These are phyloP conservation scores for Stichodactyla helianthus DNA, from an alignment of 64 coral and sea anemone species.

Conservation along the genomic window DNA sequence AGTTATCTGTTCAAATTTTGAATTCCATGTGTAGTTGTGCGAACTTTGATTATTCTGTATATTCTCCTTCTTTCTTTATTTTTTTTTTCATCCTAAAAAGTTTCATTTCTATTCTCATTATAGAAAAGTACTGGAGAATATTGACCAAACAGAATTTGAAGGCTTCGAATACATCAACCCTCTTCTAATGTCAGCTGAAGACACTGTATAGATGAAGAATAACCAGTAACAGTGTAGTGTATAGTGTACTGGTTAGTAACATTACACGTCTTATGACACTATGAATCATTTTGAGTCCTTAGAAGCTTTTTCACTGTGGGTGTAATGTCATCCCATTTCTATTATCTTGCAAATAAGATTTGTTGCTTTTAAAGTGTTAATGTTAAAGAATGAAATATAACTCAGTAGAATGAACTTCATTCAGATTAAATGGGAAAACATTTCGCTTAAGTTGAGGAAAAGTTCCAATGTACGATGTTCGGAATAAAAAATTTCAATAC, in stretches of 20 bases:
- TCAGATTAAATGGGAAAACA: neutral
- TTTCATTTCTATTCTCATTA: neutral
- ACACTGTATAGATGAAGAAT: conserved; percentile 52
- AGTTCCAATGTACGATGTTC: neutral
- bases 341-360: no score
- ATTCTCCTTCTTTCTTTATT: neutral
- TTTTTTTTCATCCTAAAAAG: neutral
- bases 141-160: conserved; percentile 98
- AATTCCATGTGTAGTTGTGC: no score
- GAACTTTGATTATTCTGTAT: neutral
- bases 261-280: neutral
- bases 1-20: no score
- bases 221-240: neutral
- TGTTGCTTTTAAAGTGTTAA: no score
- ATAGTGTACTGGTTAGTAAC: conserved; percentile 1
- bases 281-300: no score
- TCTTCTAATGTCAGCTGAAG: conserved; percentile 93
- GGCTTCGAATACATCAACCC: conserved; percentile 99
- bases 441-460: neutral
- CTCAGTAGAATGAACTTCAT: neutral
- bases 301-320: no score
- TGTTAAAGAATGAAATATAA: neutral
- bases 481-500: neutral
- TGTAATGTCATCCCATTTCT: no score
- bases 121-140: conserved; percentile 95